Percentiles rank a stretch among this genome's conserved stretches.
Conservation (phyloP, 2,888 invertebrate genomes). For the Mycalesis mineus region DNA sequence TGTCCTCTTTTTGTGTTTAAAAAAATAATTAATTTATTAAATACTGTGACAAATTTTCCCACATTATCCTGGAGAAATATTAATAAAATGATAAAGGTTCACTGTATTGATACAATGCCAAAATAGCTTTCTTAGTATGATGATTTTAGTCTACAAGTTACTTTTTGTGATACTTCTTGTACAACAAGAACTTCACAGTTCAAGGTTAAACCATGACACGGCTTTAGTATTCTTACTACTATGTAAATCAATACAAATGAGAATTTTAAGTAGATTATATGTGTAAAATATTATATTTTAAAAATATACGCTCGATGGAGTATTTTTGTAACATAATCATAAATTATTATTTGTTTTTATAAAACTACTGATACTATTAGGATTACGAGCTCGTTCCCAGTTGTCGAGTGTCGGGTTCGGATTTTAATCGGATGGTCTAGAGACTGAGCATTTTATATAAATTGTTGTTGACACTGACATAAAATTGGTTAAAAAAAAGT, state of each 20-base stretch:
- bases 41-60: no score
- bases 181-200: conserved; percentile 17
- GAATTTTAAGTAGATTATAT: neutral
- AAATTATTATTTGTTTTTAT: neutral
- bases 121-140: neutral
- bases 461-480: no score
- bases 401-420: no score
- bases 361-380: neutral
- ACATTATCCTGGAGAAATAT: no score
- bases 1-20: no score
- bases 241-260: neutral
- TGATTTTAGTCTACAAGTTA: neutral
- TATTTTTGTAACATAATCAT: conserved; percentile 1
- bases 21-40: no score
- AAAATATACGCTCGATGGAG: neutral
- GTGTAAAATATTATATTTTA: neutral
- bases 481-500: no score
- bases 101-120: neutral
- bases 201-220: conserved; percentile 17
- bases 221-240: conserved; percentile 14
- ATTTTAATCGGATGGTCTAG: no score
- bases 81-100: neutral
- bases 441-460: no score
- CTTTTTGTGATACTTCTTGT: conserved; percentile 19
- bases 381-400: no score